Base-by-base conservation (phyloP, 1,140 invertebrate species). In the Drosophila bifasciata region DNA sequence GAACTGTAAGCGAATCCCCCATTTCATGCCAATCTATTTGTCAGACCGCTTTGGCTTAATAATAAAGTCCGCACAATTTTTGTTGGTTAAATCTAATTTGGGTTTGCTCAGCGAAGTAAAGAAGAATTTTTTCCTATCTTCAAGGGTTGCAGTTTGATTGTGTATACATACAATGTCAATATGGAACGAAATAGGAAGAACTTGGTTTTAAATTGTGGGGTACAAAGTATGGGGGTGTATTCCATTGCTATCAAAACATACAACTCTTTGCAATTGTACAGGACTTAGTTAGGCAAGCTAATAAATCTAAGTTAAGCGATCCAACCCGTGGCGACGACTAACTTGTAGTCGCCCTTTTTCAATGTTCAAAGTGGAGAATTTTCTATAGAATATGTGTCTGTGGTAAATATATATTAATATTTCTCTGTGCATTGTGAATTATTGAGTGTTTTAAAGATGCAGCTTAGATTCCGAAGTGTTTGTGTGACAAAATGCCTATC, bases 61-160 rank as follows among this genome's bases (percentile, higher is more conserved):
- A 77, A 74, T 74, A 77, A 77, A 77, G 70, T 77, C 64, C 74
- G 69, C 64, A 69, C 69, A 76, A 76, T 76, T 71, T 77, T 77
- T 69, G 74, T 77, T 77, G 75, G 70, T 77, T 64, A 74, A 77
- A 77, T 77, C 74, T 59, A 71, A 77, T 77, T 77, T 77, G 58
- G 64, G 63, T 73, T 73, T 68, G 28, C 9, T 28, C 55, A 59
- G 51, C 59, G 21, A 57, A 57, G 74, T 41, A 62, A 45, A 58
- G 56, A 64, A 23, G 16, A 19, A 19, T 28, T 44, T 36, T 16
- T 28, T 21, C 23, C 53, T 23, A 46, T 16, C n/a, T 58, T 25
- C 59, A 59, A 59, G 70, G 70, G 70, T 74, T 62, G 74, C 9
- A 21, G 36, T 59, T 67, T 39, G 28, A 45, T 55, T 56, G 48